phyloP scores from a whole-genome alignment of 2,888 invertebrate genomes.

The Anthrax anthrax region DNA sequence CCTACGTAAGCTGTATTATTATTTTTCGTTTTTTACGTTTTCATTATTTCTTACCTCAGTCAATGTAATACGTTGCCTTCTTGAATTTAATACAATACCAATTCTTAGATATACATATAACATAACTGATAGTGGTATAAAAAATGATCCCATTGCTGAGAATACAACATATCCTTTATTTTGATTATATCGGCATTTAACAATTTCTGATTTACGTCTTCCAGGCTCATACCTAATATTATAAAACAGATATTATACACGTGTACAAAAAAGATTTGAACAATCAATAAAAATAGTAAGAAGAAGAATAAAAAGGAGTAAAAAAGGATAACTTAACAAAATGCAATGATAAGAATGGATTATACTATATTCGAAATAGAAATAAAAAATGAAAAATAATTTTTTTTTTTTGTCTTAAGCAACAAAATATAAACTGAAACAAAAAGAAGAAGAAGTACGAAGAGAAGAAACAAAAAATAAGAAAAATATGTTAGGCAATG shows the following conservation, averaged over 20 bases:
- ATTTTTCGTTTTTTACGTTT: no score
- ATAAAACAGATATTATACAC: not conserved
- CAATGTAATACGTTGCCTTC: conserved; percentile 57
- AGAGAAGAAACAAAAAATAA: no score
- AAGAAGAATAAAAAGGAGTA: not conserved
- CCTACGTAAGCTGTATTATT: no score
- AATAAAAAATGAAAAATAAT: no score
- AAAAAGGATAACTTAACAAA: no score
- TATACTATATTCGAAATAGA: no score
- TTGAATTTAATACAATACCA: conserved; percentile 65
- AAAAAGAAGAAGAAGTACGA: no score
- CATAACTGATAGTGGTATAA: conserved; percentile 90
- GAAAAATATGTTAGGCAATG: no score
- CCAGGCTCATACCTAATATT: conserved; percentile 54
- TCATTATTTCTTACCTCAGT: conserved; percentile 32
- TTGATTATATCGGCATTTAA: conserved; percentile 74
- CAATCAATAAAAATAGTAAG: not conserved
- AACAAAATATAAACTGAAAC: no score
- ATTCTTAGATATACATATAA: conserved; percentile 87
- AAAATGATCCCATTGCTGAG: conserved; percentile 93
- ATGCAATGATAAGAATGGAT: no score
- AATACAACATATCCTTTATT: conserved; percentile 89
- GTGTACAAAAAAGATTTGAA: not conserved
- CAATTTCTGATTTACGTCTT: conserved; percentile 40
- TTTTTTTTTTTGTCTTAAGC: no score